Base-by-base conservation (phyloP, 2,113 vertebrate genomes). In the Aythya baeri region DNA sequence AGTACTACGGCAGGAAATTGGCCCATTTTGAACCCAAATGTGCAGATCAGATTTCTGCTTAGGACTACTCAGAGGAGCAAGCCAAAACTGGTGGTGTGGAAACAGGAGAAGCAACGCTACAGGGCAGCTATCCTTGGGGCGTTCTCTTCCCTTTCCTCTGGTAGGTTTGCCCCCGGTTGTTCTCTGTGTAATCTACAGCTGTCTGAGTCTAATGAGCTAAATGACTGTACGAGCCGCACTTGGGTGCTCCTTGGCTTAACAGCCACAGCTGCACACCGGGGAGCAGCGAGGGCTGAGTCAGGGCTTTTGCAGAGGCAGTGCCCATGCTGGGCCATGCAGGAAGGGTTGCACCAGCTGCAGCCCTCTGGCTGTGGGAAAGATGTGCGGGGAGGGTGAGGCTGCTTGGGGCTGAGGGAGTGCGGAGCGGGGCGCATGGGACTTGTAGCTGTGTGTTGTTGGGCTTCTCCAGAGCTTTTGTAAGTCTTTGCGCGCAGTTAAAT, bases 331-430 rank as follows among this genome's bases (percentile, higher is more conserved):
- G 78, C 70, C 62, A 10, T n/a, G 62, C 26, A 8, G 10, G 31
- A 83, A 65, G 89, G 67, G 87, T 89, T 73, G 72, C 88, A 93
- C 87, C 91, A 94, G 88, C 94, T 95, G 87, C 75, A 43, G 70
- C 27, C 70, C 84, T 72, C 22, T 16, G 32, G 23, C 75, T 96
- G 87, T 85, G 89, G 89, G 91, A 93, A 83, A 46, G 44, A 49
- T 29, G 63, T 6, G 16, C 26, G 52, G 41, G 55, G 83, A 71
- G 59, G 20, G 31, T 43, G 38, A 62, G 80, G 32, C n/a, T 86
- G 73, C 57, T 43, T 6, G 13, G 62, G 52, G 36, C 55, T 54
- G 18, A 27, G 81, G 65, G 52, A 25, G 4, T 5, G 46, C 11
- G 11, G 41, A 26, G 44, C 7, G 16, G 67, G 58, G 9, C 41